phyloP scores from a whole-genome alignment of 2,797 vertebrate genomes.

The Helarctos malayanus region DNA sequence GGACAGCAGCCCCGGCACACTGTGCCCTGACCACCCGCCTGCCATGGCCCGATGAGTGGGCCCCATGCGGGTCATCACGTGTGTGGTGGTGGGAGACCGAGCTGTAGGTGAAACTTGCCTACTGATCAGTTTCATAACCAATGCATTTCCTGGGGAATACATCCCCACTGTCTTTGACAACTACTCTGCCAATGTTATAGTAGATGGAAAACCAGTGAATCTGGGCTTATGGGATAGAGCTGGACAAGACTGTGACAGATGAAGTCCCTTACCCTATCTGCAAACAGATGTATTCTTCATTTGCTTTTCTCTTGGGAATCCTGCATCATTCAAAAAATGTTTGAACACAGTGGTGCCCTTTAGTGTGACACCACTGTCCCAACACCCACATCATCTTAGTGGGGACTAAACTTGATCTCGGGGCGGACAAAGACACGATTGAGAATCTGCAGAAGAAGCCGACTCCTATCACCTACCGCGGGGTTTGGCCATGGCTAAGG shows the following conservation, averaged over 20 bases:
- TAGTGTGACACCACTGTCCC: background rate
- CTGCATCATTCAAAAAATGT: background rate
- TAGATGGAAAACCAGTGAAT: background rate
- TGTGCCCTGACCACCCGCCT: background rate
- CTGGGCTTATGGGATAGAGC: background rate
- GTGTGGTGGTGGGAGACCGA: background rate
- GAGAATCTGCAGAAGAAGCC: background rate
- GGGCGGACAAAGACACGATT: background rate
- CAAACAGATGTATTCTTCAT: background rate
- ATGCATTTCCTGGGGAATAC: background rate
- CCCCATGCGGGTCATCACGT: background rate
- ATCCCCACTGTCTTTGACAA: background rate
- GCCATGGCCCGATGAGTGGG: background rate
- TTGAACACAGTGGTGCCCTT: background rate
- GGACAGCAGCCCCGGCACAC: background rate
- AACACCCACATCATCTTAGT: background rate
- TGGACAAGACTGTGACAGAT: background rate
- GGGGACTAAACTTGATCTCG: background rate
- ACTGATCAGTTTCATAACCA: background rate
- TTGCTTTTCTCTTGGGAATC: background rate
- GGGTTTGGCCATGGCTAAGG: background rate
- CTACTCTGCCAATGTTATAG: background rate
- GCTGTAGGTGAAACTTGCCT: background rate
- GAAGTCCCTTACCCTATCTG: background rate
- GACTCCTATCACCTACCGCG: background rate